Conservation (phyloP, 2,797 vertebrate species). For the Falco biarmicus region DNA sequence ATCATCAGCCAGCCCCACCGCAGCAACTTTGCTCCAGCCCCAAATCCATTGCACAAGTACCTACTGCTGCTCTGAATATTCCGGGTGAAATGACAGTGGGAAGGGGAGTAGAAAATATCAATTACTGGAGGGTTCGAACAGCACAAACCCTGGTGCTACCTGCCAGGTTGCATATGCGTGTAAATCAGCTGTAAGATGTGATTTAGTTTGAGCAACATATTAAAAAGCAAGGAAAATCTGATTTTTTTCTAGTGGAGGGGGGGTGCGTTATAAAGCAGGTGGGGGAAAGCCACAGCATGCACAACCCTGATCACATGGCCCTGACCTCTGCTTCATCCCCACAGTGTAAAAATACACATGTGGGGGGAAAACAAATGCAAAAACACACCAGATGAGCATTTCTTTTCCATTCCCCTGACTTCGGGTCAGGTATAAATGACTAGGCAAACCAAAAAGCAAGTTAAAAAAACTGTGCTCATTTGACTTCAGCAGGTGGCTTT, state of each 20-base stretch:
- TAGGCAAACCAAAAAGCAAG: neutral
- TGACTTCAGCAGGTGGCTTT: neutral
- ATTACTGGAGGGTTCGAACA: neutral
- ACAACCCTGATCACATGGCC: neutral
- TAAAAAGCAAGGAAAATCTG: neutral
- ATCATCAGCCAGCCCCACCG: neutral
- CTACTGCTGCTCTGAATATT: neutral
- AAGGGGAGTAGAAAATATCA: neutral
- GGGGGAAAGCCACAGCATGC: neutral
- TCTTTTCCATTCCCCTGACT: neutral
- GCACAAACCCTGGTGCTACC: neutral
- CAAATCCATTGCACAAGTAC: neutral
- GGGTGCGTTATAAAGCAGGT: neutral
- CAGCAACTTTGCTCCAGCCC: neutral
- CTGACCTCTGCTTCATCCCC: neutral
- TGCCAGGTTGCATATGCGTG: neutral
- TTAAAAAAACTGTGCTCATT: neutral
- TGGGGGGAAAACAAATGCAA: neutral
- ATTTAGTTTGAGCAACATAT: neutral
- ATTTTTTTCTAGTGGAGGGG: neutral
- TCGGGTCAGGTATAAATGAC: neutral
- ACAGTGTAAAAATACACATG: neutral
- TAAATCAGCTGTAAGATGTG: rapidly evolving
- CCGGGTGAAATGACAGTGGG: neutral
- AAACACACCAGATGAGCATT: neutral